phyloP scores from a whole-genome alignment of 64 coral and sea anemone genomes.

The Dendronephthya gigantea region DNA sequence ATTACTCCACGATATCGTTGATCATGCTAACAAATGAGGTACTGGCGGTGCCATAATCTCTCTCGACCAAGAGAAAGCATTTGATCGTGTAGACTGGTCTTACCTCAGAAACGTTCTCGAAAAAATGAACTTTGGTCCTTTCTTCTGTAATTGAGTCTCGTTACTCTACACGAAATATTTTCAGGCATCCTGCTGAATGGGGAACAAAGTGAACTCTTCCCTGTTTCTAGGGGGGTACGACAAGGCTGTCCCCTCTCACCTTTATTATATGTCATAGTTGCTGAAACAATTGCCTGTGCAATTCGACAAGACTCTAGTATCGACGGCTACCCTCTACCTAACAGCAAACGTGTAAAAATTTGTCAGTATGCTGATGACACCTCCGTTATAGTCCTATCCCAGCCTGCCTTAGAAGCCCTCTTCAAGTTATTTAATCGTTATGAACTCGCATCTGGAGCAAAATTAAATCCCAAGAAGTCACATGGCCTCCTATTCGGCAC shows the following conservation, averaged over 20 bases:
- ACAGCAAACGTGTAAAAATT: too few species aligned
- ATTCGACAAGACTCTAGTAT: too few species aligned
- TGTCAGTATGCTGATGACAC: neutral
- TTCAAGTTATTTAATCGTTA: neutral
- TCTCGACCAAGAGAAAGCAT: slow-evolving; percentile 23
- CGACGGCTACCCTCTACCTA: too few species aligned
- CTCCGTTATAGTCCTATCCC: neutral
- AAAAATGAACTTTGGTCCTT: neutral
- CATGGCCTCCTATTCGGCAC: too few species aligned
- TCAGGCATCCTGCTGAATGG: neutral
- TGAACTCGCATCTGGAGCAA: slow-evolving; percentile 16
- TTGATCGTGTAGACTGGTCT: neutral
- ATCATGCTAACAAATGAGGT: neutral
- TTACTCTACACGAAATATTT: neutral
- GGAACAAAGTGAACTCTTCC: neutral
- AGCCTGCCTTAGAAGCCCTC: neutral
- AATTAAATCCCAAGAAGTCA: too few species aligned
- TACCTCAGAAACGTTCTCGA: neutral
- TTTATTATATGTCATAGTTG: neutral
- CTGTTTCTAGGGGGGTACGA: neutral
- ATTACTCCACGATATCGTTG: neutral
- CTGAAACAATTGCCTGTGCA: neutral
- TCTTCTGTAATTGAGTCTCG: neutral
- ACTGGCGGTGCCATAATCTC: neutral
- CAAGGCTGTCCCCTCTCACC: neutral